phyloP scores from a whole-genome alignment of 2,797 vertebrate genomes.

The Syngnathus rostellatus region DNA sequence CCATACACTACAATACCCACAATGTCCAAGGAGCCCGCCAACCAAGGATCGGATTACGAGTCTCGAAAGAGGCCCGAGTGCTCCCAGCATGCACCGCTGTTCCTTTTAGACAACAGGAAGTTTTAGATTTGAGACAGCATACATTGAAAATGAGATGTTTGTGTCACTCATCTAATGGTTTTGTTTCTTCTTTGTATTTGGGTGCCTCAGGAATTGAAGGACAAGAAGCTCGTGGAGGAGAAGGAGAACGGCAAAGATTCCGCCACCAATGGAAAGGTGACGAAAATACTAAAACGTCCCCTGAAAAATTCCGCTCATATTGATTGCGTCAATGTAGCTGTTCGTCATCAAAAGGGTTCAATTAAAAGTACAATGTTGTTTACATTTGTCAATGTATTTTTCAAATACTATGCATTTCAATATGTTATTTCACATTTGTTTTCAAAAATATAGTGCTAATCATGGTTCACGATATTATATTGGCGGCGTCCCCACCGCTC shows the following conservation, averaged over 20 bases:
- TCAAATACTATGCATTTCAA: too few relatives aligned
- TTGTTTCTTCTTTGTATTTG: neutral
- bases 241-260: slow-evolving; percentile 88
- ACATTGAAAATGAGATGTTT: neutral
- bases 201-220: slow-evolving; percentile 79
- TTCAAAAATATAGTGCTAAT: too few relatives aligned
- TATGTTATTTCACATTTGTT: too few relatives aligned
- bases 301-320: too few relatives aligned
- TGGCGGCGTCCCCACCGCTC: too few relatives aligned
- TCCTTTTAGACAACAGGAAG: neutral
- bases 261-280: slow-evolving; percentile 85
- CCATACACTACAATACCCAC: slow-evolving; percentile 61
- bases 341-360: too few relatives aligned
- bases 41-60: slow-evolving; percentile 69
- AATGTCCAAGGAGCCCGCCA: slow-evolving; percentile 41
- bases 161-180: neutral
- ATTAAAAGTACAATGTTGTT: too few relatives aligned
- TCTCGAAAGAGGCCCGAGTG: slow-evolving; percentile 13
- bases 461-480: too few relatives aligned
- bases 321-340: too few relatives aligned
- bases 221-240: slow-evolving; percentile 89
- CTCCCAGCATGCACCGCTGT: slow-evolving; percentile 18
- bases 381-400: too few relatives aligned
- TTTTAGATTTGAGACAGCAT: neutral
- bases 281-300: too few relatives aligned